Conservation (phyloP, 2,888 invertebrate species). For the Plagiodera versicolora region DNA sequence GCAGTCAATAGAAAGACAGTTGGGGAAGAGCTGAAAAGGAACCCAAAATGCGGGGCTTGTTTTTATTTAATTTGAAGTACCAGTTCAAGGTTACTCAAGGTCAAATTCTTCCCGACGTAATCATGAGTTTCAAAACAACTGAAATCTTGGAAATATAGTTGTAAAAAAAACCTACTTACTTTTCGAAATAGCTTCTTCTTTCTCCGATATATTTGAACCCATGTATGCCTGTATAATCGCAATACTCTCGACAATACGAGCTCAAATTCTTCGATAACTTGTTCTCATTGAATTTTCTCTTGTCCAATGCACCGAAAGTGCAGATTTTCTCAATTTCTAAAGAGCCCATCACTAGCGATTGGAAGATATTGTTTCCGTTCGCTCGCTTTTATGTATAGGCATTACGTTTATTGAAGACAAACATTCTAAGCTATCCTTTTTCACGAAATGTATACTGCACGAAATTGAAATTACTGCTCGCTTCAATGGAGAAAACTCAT, state of each 20-base stretch:
- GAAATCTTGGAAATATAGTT: too few species aligned
- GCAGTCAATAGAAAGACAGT: too few species aligned
- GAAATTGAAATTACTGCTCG: background rate
- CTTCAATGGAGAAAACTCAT: background rate
- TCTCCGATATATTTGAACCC: conserved; percentile 50
- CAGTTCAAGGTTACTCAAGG: too few species aligned
- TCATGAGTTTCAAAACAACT: too few species aligned
- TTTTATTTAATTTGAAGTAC: too few species aligned
- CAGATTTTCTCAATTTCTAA: conserved; percentile 3
- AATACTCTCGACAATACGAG: conserved; percentile 42
- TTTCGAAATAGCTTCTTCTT: conserved; percentile 37
- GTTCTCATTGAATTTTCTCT: conserved; percentile 9
- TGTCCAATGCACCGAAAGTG: conserved; percentile 13
- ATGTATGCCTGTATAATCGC: conserved; percentile 47
- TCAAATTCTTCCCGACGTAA: too few species aligned
- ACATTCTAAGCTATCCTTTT: conserved; percentile 1
- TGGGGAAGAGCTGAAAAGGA: too few species aligned
- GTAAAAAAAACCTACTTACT: conserved; percentile 41
- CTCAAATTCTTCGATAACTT: conserved; percentile 11
- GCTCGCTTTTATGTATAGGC: background rate
- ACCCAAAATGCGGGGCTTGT: too few species aligned
- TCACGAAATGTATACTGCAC: background rate
- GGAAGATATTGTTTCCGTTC: background rate
- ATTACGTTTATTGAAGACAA: background rate
- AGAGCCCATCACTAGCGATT: conserved; percentile 7